Percentiles rank a stretch among this genome's conserved stretches.
Evolutionary conservation across 1,140 invertebrate species (phyloP).

Genomic region (Globodera ellingtonae): DNA sequence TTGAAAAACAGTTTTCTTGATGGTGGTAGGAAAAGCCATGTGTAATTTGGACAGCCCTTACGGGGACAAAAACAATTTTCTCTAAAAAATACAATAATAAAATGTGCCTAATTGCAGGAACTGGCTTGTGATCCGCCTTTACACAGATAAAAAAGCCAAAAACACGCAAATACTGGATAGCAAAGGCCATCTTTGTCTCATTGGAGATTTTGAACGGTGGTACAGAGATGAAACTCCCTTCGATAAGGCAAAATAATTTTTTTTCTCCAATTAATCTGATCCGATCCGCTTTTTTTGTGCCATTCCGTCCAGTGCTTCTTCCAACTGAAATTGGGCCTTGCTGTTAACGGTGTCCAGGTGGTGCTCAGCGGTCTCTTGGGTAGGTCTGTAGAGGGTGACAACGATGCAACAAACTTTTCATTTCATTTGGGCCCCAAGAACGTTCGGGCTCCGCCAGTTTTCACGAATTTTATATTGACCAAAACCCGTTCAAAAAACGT

Average conservation of each 20-base stretch:
- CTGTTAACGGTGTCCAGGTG: slow-evolving; percentile 53
- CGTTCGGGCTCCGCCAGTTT: no score
- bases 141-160: not conserved
- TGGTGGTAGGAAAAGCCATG: no score
- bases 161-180: not conserved
- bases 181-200: not conserved
- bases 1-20: no score
- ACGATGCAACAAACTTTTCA: no score
- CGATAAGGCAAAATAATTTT: not conserved
- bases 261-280: slow-evolving; percentile 4
- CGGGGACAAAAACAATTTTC: no score
- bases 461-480: no score
- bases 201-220: not conserved
- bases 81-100: not conserved
- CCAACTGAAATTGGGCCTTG: slow-evolving; percentile 54
- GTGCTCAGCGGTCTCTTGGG: slow-evolving; percentile 46
- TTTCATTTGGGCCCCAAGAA: no score
- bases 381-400: no score
- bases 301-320: slow-evolving; percentile 52
- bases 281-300: slow-evolving; percentile 50
- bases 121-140: not conserved
- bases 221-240: not conserved
- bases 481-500: no score
- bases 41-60: no score
- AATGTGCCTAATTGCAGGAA: not conserved